Evolutionary conservation across 2,797 vertebrate genomes (phyloP), one percentile per base, ranked within the genome.

Genomic region (Centroberyx gerrardi): DNA sequence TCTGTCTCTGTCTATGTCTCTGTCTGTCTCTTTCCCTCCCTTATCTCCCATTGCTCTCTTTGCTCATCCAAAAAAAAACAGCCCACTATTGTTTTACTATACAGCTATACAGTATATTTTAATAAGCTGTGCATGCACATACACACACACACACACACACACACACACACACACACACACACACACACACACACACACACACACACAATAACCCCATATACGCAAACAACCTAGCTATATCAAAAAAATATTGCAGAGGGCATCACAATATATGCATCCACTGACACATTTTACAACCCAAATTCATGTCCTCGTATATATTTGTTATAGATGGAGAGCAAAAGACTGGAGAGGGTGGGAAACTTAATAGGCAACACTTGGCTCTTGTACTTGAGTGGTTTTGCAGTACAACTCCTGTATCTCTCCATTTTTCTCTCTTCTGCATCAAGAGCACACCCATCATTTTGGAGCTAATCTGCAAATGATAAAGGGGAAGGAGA

Each of bases 261-360:
- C 75, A 74, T 82, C 70, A 74, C 73, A 74, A 72, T 84, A 75
- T 88, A 78, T 84, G 73, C 62, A 4, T 49, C 46, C n/a, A 55
- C 71, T 48, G 76, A 84, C 88, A 89, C 71, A 78, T 87, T 90
- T 88, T 85, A 90, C 80, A 81, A 62, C 72, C 56, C 29, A 72
- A 80, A 92, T 90, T 89, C 87, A 91, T 78, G 76, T 63, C 44
- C 77, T 72, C 33, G 67, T 81, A 55, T 63, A 66, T 22, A 81
- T 81, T 78, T 78, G 74, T 74, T 87, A 84, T 80, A 75, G 14
- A 33, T 42, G 36, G 66, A 85, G 61, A 78, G 72, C 18, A 81
- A 83, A 83, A 54, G 68, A 82, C 72, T 82, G 65, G 55, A 78
- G 80, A 78, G 71, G 68, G 77, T 84, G 83, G 82, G 69, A 74